Evolutionary conservation across 2,797 vertebrate genomes (phyloP), one percentile per base, ranked within the genome.

Genomic region (Staurois parvus): DNA sequence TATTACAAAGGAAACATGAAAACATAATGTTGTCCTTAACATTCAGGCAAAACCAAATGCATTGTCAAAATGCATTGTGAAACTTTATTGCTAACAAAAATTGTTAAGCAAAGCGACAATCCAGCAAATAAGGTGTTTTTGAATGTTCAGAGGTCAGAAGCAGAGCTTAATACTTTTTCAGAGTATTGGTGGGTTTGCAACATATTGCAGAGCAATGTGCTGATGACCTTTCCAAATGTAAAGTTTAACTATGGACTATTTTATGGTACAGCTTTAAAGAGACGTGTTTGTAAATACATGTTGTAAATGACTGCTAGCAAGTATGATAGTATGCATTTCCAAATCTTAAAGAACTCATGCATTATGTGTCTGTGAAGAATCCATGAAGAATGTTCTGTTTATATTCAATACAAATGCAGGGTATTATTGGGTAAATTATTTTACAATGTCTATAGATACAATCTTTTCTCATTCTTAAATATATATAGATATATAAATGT

Each of bases 61-160:
- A 81, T 62, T 45, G 19, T 0, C 69, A 37, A 70, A 70, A 69
- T 26, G n/a, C 69, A 42, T 62, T 73, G 79, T 64, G 24, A 42
- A 72, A 45, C 56, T 40, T n/a, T 40, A 72, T 81, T 72, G 69
- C 79, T 73, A 76, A 37, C 40, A 73, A 66, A 79, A 28, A 21
- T 52, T 52, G n/a, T 76, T 81, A 7, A 62, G 80, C 72, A 90
- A 70, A 83, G 79, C 90, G 89, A 91, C 90, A 94, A 86, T 95
- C 95, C 95, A 95, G 95, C 95, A 95, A 93, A 95, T 95, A 95
- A 95, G 95, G 94, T 93, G 93, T 94, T 93, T 94, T 92, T 90
- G 91, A 91, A 92, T 91, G 91, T 92, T 90, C 83, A 91, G 91
- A 93, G 93, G 93, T 90, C 89, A 92, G 91, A 88, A 87, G 90